phyloP scores from a whole-genome alignment of 2,888 invertebrate genomes.

The Cheilosia scutellata region DNA sequence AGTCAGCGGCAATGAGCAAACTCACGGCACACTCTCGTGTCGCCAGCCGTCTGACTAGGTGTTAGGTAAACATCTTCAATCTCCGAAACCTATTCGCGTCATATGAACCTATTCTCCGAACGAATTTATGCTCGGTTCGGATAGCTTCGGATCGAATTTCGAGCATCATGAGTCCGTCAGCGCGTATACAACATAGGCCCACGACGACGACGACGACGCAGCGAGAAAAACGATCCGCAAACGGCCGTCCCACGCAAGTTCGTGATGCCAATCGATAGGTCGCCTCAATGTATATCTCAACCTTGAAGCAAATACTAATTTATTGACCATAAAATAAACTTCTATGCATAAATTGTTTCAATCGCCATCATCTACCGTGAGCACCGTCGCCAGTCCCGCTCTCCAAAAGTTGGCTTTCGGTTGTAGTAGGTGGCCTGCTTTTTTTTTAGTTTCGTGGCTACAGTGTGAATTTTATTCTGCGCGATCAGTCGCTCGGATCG shows the following conservation, averaged over 20 bases:
- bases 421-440: conserved; percentile 3
- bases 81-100: conserved; percentile 35
- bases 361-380: conserved; percentile 12
- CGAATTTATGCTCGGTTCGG: conserved; percentile 60
- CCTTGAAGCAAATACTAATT: conserved; percentile 74
- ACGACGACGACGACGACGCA: background rate
- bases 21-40: conserved; percentile 11
- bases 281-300: conserved; percentile 66
- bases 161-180: conserved; percentile 17
- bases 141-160: conserved; percentile 60
- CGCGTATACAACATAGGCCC: background rate
- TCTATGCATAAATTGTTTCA: conserved; percentile 74
- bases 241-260: conserved; percentile 67
- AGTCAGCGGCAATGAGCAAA: background rate
- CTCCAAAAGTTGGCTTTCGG: background rate
- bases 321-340: conserved; percentile 67
- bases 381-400: conserved; percentile 9
- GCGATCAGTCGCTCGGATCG: conserved; percentile 61
- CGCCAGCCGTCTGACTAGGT: conserved; percentile 35
- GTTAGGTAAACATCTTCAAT: conserved; percentile 68
- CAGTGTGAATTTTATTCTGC: conserved; percentile 34
- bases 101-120: background rate
- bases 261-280: conserved; percentile 74
- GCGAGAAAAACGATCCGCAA: conserved; percentile 23
- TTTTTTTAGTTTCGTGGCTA: background rate